Percentiles rank a stretch among this genome's conserved stretches.
phyloP scores from a whole-genome alignment of 2,888 invertebrate genomes.

The Synanthedon tipuliformis region DNA sequence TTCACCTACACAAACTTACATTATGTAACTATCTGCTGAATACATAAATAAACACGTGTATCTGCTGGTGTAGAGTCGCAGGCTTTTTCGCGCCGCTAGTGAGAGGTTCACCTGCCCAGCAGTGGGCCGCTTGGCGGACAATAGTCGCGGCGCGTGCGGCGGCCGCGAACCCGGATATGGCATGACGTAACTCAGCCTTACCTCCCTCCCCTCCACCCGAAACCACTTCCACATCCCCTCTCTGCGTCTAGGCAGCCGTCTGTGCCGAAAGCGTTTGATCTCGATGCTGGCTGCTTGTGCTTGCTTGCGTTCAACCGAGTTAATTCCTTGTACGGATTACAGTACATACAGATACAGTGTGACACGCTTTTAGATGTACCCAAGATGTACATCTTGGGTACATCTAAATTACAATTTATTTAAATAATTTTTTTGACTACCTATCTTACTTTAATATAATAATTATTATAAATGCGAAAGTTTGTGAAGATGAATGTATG shows the following conservation, averaged over 20 bases:
- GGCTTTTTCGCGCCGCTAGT: constrained; percentile 1
- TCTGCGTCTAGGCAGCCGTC: constrained; percentile 54
- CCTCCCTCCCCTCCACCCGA: constrained; percentile 14
- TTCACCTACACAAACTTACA: too few relatives aligned
- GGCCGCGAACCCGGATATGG: constrained; percentile 67
- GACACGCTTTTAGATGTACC: too few relatives aligned
- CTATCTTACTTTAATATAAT: too few relatives aligned
- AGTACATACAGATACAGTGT: background rate
- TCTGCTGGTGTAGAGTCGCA: background rate
- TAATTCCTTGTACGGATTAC: constrained; percentile 24
- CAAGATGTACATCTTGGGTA: too few relatives aligned
- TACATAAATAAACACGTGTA: too few relatives aligned
- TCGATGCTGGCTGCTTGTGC: background rate
- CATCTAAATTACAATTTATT: too few relatives aligned
- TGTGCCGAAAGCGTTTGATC: constrained; percentile 22
- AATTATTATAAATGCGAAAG: too few relatives aligned
- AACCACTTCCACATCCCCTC: constrained; percentile 24
- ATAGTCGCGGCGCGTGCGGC: constrained; percentile 45
- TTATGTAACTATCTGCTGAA: too few relatives aligned
- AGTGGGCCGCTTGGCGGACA: constrained; percentile 12
- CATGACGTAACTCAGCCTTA: constrained; percentile 61
- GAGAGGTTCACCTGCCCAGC: constrained; percentile 21
- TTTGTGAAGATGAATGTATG: too few relatives aligned
- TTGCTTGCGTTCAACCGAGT: constrained; percentile 3
- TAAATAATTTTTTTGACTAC: too few relatives aligned